A percentile compares a stretch with the other conserved stretches of the same genome.
Conservation (phyloP, 2,113 vertebrate genomes). For the Antigone vipio region DNA sequence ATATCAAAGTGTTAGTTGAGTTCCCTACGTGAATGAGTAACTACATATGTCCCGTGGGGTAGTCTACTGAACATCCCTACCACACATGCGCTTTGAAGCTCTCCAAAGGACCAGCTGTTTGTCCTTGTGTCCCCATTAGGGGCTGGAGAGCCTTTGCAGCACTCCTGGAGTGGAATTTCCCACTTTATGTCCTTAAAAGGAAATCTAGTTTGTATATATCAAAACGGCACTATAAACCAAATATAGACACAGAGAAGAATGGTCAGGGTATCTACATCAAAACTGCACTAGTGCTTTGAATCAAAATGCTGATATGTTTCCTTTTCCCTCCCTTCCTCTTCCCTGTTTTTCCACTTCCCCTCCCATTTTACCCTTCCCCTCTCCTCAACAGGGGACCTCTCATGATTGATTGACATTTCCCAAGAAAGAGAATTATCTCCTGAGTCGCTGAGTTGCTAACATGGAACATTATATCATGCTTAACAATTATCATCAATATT, state of each 20-base stretch:
- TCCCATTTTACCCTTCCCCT: background rate
- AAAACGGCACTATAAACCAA: background rate
- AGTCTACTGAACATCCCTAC: background rate
- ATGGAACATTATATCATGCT: background rate
- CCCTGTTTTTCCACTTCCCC: background rate
- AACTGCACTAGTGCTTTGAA: background rate
- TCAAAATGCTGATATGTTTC: background rate
- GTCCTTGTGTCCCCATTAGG: background rate
- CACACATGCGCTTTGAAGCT: background rate
- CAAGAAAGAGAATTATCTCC: background rate
- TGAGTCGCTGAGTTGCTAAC: background rate
- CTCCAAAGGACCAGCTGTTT: background rate
- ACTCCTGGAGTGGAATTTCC: background rate
- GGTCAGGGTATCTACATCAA: background rate
- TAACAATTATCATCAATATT: slow-evolving; percentile 20
- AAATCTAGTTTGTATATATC: background rate
- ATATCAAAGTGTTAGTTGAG: background rate
- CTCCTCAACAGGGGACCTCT: background rate
- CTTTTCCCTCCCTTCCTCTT: background rate
- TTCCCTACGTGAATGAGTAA: background rate
- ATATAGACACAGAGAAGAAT: background rate
- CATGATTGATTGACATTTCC: background rate
- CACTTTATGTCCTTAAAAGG: background rate
- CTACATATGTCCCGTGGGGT: background rate
- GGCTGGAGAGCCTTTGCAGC: background rate